Conservation (phyloP, 1,140 invertebrate species). For the Capitella teleta region DNA sequence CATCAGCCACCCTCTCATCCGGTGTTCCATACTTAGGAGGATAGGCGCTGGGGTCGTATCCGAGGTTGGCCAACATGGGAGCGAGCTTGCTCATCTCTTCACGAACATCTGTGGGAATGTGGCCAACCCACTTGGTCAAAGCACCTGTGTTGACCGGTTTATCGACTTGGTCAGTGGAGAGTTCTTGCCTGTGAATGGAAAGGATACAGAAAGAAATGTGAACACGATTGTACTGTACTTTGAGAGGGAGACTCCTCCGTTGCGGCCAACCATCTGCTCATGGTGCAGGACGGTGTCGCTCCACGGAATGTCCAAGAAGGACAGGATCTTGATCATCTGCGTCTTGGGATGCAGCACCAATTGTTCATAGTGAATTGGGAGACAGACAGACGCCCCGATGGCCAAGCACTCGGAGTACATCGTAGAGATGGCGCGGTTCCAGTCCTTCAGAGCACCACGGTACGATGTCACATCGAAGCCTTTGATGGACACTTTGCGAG, state of each 20-base stretch:
- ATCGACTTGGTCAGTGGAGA: conserved; percentile 96
- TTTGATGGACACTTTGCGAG: conserved; percentile 92
- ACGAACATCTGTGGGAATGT: conserved; percentile 80
- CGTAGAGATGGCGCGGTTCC: conserved; percentile 79
- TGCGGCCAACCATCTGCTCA: conserved; percentile 91
- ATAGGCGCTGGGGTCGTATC: conserved; percentile 88
- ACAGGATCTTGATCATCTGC: conserved; percentile 79
- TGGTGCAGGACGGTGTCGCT: conserved; percentile 92
- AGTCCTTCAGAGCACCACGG: conserved; percentile 84
- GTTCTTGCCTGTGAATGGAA: conserved; percentile 66
- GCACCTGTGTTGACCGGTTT: conserved; percentile 96
- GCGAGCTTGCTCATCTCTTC: conserved; percentile 80
- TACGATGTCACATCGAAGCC: conserved; percentile 91
- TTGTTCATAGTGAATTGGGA: conserved; percentile 92
- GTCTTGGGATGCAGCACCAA: conserved; percentile 82
- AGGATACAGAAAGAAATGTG: not conserved
- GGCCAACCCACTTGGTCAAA: conserved; percentile 88
- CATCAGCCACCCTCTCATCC: conserved; percentile 56
- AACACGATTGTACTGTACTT: conserved; percentile 54
- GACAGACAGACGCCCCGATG: conserved; percentile 69
- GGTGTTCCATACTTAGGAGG: conserved; percentile 84
- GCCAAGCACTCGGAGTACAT: conserved; percentile 87
- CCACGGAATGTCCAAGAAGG: conserved; percentile 89
- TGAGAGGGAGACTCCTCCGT: conserved; percentile 69
- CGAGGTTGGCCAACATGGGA: conserved; percentile 77